A percentile compares a stretch with the other conserved stretches of the same genome.
phyloP scores from a whole-genome alignment of 2,888 invertebrate species.

The Vesta saturnalis region DNA sequence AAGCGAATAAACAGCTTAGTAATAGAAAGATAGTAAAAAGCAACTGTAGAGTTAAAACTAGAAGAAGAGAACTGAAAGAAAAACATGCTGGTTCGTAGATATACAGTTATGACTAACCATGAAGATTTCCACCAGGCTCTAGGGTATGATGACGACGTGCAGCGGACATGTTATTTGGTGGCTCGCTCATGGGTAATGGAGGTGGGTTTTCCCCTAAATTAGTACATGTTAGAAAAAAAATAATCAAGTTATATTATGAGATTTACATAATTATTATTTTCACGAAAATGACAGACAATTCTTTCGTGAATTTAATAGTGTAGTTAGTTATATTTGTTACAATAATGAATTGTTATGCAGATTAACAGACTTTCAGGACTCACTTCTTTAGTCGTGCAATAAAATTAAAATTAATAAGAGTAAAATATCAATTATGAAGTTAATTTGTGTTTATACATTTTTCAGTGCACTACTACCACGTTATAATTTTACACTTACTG shows the following conservation, averaged over 20 bases:
- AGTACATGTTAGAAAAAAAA: constrained; percentile 32
- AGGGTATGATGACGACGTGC: constrained; percentile 53
- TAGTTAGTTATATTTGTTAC: no score
- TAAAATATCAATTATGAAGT: no score
- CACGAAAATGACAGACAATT: no score
- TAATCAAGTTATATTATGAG: neutral
- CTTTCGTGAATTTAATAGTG: no score
- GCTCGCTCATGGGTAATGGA: constrained; percentile 68
- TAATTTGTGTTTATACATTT: no score
- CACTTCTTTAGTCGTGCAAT: no score
- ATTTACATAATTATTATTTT: no score
- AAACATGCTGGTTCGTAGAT: constrained; percentile 3
- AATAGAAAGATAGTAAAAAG: constrained; percentile 10
- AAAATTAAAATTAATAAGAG: no score
- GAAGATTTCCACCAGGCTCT: constrained; percentile 56
- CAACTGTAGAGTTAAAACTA: neutral
- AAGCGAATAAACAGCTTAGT: neutral
- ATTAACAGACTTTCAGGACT: no score
- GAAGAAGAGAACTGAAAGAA: neutral
- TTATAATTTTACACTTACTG: no score
- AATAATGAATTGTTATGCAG: no score
- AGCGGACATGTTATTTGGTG: constrained; percentile 60
- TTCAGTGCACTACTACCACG: no score
- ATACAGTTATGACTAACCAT: constrained; percentile 57
- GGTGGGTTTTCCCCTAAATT: constrained; percentile 67